Base-by-base conservation (phyloP, 2,797 vertebrate genomes). In the Epinephelus malabaricus region DNA sequence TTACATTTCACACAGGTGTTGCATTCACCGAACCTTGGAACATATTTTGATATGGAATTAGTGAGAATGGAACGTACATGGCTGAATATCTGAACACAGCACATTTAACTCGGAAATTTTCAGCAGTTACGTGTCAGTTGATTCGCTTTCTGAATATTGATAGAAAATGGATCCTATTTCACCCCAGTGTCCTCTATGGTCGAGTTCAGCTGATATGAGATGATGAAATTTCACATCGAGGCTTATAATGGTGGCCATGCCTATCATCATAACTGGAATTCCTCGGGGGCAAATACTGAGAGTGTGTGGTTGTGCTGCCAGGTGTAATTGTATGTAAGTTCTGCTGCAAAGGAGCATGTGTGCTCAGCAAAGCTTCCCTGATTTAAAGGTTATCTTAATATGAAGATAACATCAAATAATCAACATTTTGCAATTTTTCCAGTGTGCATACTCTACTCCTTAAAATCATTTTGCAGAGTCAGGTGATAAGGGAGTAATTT, bases 151-250 rank as follows among this genome's bases (percentile, higher is more conserved):
- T 83, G 74, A 87, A 90, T 86, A 75, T 72, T 79, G 86, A 76
- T 75, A 55, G 71, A 63, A 84, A 77, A 66, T 27, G 8, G 50
- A 74, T 73, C 25, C 76, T 73, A 72, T 79, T 85, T 87, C 73
- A 83, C 81, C 62, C 25, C 74, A 6, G 68, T 72, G 80, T 87
- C 83, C 81, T 90, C 88, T 87, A 88, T 61, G 74, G 76, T 78
- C 14, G 49, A 81, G 59, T 83, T 85, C 54, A 77, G 81, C 70
- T 51, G 71, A 88, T 86, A 81, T 67, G 58, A 83, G 71, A 78
- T 86, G 78, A 89, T 89, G 73, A 80, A 78, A 89, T 91, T 90
- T 85, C 75, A 73, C 83, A 86, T 85, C 18, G 8, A 47, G 60
- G 55, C 73, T 80, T 76, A 81, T 75, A 76, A 87, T 79, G 66